Percentiles rank a stretch among this genome's conserved stretches.
Evolutionary conservation across 2,113 vertebrate genomes (phyloP).

Genomic region (Theristicus caerulescens): DNA sequence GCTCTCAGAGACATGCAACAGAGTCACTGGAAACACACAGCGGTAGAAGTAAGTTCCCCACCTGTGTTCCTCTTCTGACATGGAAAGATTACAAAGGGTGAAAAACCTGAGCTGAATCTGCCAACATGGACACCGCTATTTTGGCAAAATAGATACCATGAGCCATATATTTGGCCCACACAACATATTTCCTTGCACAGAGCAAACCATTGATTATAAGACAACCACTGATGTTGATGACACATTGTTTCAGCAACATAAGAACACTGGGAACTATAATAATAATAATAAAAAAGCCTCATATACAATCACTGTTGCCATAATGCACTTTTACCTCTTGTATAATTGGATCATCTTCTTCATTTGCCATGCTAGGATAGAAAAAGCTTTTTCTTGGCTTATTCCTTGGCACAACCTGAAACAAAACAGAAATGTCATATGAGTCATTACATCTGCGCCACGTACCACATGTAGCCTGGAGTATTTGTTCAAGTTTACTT

Average conservation of each 20-base stretch:
- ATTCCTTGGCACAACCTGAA: conserved; percentile 52
- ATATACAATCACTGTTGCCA: not conserved
- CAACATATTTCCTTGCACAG: not conserved
- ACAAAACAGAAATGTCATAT: conserved; percentile 8
- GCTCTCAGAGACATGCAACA: not conserved
- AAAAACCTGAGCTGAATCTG: not conserved
- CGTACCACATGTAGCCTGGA: not conserved
- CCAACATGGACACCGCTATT: not conserved
- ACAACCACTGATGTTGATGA: not conserved
- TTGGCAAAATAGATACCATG: not conserved
- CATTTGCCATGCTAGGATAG: conserved; percentile 91
- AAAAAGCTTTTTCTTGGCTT: conserved; percentile 7
- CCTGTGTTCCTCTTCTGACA: not conserved
- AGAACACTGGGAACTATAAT: not conserved
- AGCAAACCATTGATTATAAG: not conserved
- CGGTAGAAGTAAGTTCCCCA: not conserved
- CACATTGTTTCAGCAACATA: not conserved
- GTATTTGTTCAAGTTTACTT: not conserved
- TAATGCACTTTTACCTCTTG: conserved; percentile 84
- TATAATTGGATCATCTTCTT: conserved; percentile 96
- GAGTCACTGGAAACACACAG: not conserved
- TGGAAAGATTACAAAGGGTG: not conserved
- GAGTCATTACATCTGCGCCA: not conserved
- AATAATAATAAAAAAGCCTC: not conserved
- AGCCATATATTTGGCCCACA: not conserved